Percentiles rank a stretch among this genome's conserved stretches.
Conservation (phyloP, 2,113 vertebrate genomes). For the Gopherus evgoodei region DNA sequence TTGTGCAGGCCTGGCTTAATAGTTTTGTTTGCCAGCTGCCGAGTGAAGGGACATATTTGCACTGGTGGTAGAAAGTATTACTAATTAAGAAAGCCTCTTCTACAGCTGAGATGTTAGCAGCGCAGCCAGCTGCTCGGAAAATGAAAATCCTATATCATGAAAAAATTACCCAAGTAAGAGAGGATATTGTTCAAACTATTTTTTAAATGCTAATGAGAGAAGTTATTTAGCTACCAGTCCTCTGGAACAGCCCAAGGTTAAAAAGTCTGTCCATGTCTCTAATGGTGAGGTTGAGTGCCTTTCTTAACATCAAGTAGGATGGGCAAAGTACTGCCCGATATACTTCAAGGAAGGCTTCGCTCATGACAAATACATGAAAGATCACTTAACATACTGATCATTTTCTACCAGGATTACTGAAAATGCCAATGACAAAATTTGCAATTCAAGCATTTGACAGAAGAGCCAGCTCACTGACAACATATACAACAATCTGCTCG, state of each 20-base stretch:
- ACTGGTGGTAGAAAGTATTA: neutral
- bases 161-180: accelerated
- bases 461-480: neutral
- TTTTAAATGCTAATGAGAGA: neutral
- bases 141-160: accelerated
- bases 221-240: neutral
- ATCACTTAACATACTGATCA: no score
- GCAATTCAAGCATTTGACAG: neutral
- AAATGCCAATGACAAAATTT: neutral
- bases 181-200: neutral
- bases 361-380: neutral
- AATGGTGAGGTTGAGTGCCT: constrained; percentile 12
- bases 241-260: neutral
- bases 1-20: neutral
- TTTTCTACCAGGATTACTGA: neutral
- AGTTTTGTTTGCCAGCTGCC: neutral
- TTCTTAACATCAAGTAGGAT: neutral
- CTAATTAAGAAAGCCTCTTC: neutral
- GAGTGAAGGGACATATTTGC: neutral
- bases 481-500: accelerated
- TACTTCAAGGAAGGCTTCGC: neutral
- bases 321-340: neutral
- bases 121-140: neutral
- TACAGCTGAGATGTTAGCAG: neutral
- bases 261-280: neutral